Evolutionary conservation across 2,888 invertebrate species (phyloP).

Genomic region (Volucella inanis): DNA sequence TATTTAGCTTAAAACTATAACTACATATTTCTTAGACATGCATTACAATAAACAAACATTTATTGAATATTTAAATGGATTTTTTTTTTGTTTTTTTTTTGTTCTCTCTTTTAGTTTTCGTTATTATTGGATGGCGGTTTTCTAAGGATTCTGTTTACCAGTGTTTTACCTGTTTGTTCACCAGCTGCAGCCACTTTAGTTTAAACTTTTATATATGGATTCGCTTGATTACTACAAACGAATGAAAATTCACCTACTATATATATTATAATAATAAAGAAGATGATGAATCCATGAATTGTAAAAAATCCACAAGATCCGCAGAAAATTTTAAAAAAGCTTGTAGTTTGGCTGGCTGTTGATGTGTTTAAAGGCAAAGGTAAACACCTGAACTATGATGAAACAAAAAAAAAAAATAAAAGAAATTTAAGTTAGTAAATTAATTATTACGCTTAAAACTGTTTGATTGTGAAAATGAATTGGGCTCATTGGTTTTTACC

Average conservation of each 20-base stretch:
- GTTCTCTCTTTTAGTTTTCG: background rate
- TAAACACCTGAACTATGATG: slow-evolving; percentile 73
- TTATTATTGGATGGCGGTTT: slow-evolving; percentile 24
- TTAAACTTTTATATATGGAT: slow-evolving; percentile 32
- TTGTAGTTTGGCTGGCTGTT: slow-evolving; percentile 69
- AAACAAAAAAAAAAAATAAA: slow-evolving; percentile 65
- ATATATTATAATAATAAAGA: slow-evolving; percentile 23
- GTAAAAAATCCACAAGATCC: slow-evolving; percentile 73
- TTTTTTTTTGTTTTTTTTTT: slow-evolving; percentile 18
- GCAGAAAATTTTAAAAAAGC: slow-evolving; percentile 61
- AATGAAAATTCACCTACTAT: slow-evolving; percentile 55
- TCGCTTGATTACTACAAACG: slow-evolving; percentile 40
- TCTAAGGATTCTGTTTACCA: slow-evolving; percentile 52
- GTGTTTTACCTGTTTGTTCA: slow-evolving; percentile 70
- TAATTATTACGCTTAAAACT: slow-evolving; percentile 45
- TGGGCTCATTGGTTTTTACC: slow-evolving; percentile 71
- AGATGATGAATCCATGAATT: slow-evolving; percentile 70
- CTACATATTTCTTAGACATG: slow-evolving; percentile 59
- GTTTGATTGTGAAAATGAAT: slow-evolving; percentile 48
- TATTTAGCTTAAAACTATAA: slow-evolving; percentile 67
- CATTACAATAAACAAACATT: slow-evolving; percentile 54
- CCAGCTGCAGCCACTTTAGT: slow-evolving; percentile 68
- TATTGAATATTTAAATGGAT: slow-evolving; percentile 21
- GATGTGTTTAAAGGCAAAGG: slow-evolving; percentile 65
- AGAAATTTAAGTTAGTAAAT: slow-evolving; percentile 64